These are phyloP conservation scores for Xiphorhynchus elegans DNA, from an alignment of 2,113 vertebrate species.

Conservation along the genomic window DNA sequence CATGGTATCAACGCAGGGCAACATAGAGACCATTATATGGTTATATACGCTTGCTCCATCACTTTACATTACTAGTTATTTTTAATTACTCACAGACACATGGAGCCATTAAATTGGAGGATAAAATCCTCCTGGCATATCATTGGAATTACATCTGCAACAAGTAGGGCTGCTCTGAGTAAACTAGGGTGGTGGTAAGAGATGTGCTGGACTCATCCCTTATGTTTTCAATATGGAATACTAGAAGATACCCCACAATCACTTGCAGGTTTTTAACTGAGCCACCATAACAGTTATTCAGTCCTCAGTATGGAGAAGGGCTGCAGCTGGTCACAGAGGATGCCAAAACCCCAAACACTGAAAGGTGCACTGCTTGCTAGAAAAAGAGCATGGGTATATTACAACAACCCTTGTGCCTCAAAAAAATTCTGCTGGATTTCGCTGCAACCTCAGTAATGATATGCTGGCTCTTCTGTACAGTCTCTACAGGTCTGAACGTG, in stretches of 20 bases:
- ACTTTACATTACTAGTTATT: background rate
- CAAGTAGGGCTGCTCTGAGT: background rate
- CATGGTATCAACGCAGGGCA: background rate
- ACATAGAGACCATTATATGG: background rate
- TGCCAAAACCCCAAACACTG: background rate
- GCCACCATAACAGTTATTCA: background rate
- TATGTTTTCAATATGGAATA: background rate
- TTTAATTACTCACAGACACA: background rate
- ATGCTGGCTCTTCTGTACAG: background rate
- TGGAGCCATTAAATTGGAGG: background rate
- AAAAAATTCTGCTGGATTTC: background rate
- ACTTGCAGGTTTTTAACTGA: background rate
- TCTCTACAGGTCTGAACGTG: background rate
- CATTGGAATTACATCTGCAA: background rate
- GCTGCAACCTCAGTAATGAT: background rate
- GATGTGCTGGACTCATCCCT: background rate
- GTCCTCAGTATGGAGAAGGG: background rate
- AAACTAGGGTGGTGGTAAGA: background rate
- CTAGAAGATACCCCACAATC: background rate
- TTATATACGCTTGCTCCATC: background rate
- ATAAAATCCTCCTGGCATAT: background rate
- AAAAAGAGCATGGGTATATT: background rate
- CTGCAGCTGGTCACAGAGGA: background rate
- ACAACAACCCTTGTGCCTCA: background rate
- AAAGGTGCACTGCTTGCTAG: background rate